Conservation (phyloP, 2,888 invertebrate genomes). For the Polyommatus iphigenia region DNA sequence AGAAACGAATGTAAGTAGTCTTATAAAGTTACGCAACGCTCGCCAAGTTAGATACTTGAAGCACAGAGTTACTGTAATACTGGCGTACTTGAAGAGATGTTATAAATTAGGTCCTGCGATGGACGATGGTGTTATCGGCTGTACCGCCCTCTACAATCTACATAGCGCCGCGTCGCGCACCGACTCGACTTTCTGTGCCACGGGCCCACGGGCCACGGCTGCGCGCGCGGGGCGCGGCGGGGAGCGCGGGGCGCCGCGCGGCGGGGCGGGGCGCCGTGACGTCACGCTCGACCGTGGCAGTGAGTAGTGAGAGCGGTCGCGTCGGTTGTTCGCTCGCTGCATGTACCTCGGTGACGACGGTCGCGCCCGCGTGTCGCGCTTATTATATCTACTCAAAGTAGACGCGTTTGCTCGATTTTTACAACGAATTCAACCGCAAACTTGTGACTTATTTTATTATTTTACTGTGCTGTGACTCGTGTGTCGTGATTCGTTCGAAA, state of each 20-base stretch:
- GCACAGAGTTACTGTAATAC: too few relatives aligned
- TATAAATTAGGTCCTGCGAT: too few relatives aligned
- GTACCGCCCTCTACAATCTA: slow-evolving; percentile 26
- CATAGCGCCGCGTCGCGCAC: slow-evolving; percentile 34
- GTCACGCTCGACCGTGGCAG: slow-evolving; percentile 79
- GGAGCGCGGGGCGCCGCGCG: slow-evolving; percentile 45
- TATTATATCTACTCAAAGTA: slow-evolving; percentile 54
- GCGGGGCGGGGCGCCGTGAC: slow-evolving; percentile 63
- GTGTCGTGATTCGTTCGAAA: slow-evolving; percentile 57
- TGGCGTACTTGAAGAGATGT: slow-evolving; percentile 24
- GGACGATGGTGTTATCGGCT: slow-evolving; percentile 65
- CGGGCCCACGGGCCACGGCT: slow-evolving; percentile 68
- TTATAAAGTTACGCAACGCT: slow-evolving; percentile 24
- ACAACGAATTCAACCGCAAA: slow-evolving; percentile 55
- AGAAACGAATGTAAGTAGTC: background rate
- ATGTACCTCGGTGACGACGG: slow-evolving; percentile 74
- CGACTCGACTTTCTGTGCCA: slow-evolving; percentile 75
- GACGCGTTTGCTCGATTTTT: slow-evolving; percentile 54
- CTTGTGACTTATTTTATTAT: slow-evolving; percentile 60
- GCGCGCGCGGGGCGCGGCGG: slow-evolving; percentile 44
- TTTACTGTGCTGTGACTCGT: slow-evolving; percentile 70
- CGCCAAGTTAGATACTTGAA: background rate
- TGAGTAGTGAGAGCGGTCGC: slow-evolving; percentile 78
- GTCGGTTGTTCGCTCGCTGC: slow-evolving; percentile 66
- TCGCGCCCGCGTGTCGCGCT: slow-evolving; percentile 74